Conservation (phyloP, 2,113 vertebrate species). For the Columba janthina region DNA sequence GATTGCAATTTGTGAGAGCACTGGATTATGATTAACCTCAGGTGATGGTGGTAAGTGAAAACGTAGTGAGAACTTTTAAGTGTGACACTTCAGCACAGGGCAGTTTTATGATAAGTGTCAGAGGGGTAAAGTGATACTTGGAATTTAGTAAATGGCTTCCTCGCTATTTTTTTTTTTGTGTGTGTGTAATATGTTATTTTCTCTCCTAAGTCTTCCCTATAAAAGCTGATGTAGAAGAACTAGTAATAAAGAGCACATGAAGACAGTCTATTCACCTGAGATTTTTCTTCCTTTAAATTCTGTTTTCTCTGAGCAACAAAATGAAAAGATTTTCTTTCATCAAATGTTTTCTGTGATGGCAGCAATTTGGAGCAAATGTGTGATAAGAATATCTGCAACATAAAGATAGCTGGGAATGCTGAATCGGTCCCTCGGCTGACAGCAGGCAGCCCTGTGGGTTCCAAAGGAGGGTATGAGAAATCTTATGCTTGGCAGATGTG, state of each 20-base stretch:
- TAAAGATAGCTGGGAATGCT: not conserved
- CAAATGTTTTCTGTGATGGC: not conserved
- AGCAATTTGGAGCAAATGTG: not conserved
- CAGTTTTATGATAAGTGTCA: not conserved
- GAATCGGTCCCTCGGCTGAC: not conserved
- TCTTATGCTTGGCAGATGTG: not conserved
- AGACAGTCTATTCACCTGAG: not conserved
- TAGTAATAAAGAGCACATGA: not conserved
- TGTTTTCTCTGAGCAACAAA: not conserved
- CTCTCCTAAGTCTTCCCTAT: not conserved
- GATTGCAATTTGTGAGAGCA: not conserved
- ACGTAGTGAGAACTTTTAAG: not conserved
- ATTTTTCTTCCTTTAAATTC: not conserved
- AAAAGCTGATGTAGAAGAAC: not conserved
- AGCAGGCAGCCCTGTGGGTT: not conserved
- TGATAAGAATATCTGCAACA: slow-evolving; percentile 39
- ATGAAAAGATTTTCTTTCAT: not conserved
- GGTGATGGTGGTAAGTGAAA: not conserved
- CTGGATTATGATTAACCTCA: not conserved
- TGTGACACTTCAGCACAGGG: not conserved
- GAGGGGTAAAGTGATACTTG: not conserved
- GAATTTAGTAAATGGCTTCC: not conserved
- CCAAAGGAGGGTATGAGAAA: not conserved
- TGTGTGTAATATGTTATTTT: not conserved
- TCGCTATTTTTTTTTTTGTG: not conserved